Base-by-base conservation (phyloP, 2,797 vertebrate genomes). In the Alectoris magna region DNA sequence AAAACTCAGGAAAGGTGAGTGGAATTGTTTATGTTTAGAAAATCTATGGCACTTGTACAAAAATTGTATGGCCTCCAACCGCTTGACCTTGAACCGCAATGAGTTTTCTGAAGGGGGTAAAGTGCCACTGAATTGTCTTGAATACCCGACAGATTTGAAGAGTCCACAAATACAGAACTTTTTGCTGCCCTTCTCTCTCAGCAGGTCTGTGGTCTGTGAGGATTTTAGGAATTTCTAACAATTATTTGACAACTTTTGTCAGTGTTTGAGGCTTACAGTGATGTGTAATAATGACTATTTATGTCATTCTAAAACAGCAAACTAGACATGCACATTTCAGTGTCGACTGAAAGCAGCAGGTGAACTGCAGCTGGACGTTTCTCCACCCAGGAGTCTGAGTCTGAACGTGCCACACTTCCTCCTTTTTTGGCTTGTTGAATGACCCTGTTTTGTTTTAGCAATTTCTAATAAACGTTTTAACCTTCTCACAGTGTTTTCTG, bases 401-500 rank as follows among this genome's bases (percentile, higher is more conserved):
- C 63, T 36, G 19, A 69, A 15, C 2, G 17, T 92, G 51, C 84
- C 91, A 72, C 38, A n/a, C 88, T 94, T 81, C 77, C n/a, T 92
- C 70, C 14, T 53, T 88, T 56, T 93, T 73, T 60, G 72, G 68
- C 80, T 67, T 26, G n/a, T 84, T 88, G 39, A 83, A 58, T 87
- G 16, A 56, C 38, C 38, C 11, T 62, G 36, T 93, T 90, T 53
- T 66, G 64, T 89, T 95, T 80, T 84, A 63, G 76, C 93, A 88
- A 87, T 14, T 44, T 66, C 29, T 53, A 53, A 15, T 29, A 18
- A 53, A 44, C 46, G 88, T 53, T 88, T 90, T 86, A 87, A 78
- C 87, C 82, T 82, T 93, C 96, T 96, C 93, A 86, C 85, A 87
- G 56, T 66, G 75, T 93, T 91, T 51, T 94, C 76, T 87, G 87